Conservation (phyloP, 2,888 invertebrate species). For the Dryobota labecula region DNA sequence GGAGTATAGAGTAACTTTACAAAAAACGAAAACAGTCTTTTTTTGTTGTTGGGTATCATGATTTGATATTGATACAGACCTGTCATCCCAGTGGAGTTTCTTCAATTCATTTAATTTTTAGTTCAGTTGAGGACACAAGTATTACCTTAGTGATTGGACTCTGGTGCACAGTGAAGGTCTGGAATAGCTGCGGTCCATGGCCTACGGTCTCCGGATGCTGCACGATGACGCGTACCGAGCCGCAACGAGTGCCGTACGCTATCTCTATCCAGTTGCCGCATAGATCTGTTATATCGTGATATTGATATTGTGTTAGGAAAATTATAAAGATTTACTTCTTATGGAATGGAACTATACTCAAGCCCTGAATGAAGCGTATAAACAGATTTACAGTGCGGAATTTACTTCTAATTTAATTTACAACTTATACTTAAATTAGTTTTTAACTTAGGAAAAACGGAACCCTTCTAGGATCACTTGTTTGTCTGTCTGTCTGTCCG, state of each 20-base stretch:
- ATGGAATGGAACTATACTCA: neutral
- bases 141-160: slow-evolving; percentile 97
- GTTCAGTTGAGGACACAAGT: neutral
- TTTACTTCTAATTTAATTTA: too few species aligned
- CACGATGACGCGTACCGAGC: slow-evolving; percentile 98
- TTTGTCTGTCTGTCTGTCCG: too few species aligned
- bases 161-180: slow-evolving; percentile 99
- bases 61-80: neutral
- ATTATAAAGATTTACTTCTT: neutral
- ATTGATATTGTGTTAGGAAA: neutral
- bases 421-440: too few species aligned
- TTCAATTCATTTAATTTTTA: neutral
- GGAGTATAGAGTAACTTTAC: too few species aligned
- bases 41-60: neutral
- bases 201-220: slow-evolving; percentile 99
- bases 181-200: slow-evolving; percentile 99
- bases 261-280: slow-evolving; percentile 99
- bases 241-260: slow-evolving; percentile 99
- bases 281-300: too few species aligned
- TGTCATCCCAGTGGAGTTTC: neutral
- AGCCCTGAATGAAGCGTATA: too few species aligned
- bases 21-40: neutral
- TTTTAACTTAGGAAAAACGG: too few species aligned
- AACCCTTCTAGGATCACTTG: too few species aligned
- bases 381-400: too few species aligned